Evolutionary conservation across 2,888 invertebrate species (phyloP).

Genomic region (Apodemia duryi): DNA sequence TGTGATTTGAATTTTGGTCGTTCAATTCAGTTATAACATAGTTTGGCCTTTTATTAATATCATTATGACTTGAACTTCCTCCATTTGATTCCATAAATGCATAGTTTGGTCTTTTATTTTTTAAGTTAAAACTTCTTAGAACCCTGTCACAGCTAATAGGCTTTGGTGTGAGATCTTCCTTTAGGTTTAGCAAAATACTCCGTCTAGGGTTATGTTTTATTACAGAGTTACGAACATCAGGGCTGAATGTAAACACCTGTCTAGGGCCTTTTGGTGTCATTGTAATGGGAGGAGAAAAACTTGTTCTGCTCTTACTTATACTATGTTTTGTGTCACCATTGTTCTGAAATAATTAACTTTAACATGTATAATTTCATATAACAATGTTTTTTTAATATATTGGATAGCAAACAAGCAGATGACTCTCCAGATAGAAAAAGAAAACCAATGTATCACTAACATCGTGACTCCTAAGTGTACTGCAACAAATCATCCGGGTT

Average conservation of each 20-base stretch:
- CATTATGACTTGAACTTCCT: slow-evolving; percentile 13
- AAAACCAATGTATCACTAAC: too few species aligned
- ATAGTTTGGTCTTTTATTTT: slow-evolving; percentile 35
- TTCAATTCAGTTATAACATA: neutral
- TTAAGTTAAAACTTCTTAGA: slow-evolving; percentile 47
- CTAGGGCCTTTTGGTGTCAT: slow-evolving; percentile 43
- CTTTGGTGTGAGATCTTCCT: slow-evolving; percentile 21
- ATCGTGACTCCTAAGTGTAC: too few species aligned
- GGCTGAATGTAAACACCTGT: slow-evolving; percentile 35
- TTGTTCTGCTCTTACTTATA: slow-evolving; percentile 20
- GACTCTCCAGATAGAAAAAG: too few species aligned
- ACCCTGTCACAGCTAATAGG: slow-evolving; percentile 43
- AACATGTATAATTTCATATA: neutral
- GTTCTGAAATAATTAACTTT: slow-evolving; percentile 36
- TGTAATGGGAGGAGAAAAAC: slow-evolving; percentile 47
- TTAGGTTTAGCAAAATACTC: slow-evolving; percentile 25
- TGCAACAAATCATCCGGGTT: too few species aligned
- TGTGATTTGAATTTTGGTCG: slow-evolving; percentile 8
- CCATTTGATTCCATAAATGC: slow-evolving; percentile 30
- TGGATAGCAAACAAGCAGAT: too few species aligned
- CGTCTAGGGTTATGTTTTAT: slow-evolving; percentile 33
- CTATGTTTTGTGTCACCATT: slow-evolving; percentile 40
- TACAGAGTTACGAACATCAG: slow-evolving; percentile 32
- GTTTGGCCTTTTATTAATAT: neutral
- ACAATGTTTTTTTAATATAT: too few species aligned